Percentiles rank a stretch among this genome's conserved stretches.
phyloP scores from a whole-genome alignment of 2,797 vertebrate genomes.

The Euthynnus affinis region DNA sequence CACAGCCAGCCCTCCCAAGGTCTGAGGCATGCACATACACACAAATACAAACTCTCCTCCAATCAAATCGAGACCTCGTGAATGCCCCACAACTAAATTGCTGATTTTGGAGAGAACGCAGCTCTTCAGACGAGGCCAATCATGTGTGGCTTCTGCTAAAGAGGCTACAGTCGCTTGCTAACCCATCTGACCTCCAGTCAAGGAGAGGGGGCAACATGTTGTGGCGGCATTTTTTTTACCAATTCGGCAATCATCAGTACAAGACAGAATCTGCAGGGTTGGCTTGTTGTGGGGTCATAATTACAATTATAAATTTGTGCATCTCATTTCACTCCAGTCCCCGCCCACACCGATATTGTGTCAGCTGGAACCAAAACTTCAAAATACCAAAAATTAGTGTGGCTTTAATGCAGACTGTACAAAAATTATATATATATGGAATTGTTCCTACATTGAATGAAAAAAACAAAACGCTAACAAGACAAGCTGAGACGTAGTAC shows the following conservation, averaged over 20 bases:
- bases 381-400: background rate
- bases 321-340: background rate
- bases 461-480: background rate
- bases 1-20: conserved; percentile 81
- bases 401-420: background rate
- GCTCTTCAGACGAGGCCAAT: conserved; percentile 75
- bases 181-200: conserved; percentile 69
- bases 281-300: background rate
- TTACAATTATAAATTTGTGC: background rate
- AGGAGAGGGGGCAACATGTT: conserved; percentile 27
- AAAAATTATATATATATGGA: background rate
- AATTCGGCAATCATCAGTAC: conserved; percentile 50
- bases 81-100: conserved; percentile 67
- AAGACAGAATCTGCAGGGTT: conserved; percentile 15
- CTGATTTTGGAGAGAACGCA: conserved; percentile 70
- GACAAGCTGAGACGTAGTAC: background rate
- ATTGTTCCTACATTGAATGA: background rate
- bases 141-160: conserved; percentile 67
- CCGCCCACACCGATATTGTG: background rate
- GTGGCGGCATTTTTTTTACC: background rate
- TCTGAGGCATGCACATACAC: conserved; percentile 74
- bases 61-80: conserved; percentile 70
- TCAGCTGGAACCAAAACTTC: background rate
- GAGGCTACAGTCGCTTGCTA: conserved; percentile 54
- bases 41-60: conserved; percentile 59